Evolutionary conservation across 1,140 invertebrate species (phyloP).

Genomic region (Bombus balteatus): DNA sequence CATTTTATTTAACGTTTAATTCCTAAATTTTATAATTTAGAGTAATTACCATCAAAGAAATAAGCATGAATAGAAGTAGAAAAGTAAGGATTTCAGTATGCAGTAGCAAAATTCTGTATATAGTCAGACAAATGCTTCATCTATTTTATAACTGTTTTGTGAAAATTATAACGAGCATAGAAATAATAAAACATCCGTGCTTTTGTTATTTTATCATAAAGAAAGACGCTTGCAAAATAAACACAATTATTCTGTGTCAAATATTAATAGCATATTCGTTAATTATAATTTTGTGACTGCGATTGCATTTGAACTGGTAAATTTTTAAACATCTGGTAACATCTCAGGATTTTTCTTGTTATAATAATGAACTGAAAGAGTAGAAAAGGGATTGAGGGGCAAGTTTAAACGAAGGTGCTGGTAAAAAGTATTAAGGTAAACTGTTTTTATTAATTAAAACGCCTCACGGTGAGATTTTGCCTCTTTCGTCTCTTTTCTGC

Average conservation of each 20-base stretch:
- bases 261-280: background rate
- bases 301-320: too few relatives aligned
- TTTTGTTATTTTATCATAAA: background rate
- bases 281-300: background rate
- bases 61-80: background rate
- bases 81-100: background rate
- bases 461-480: background rate
- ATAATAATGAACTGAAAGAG: background rate
- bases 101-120: background rate
- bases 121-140: background rate
- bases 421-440: background rate
- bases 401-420: background rate
- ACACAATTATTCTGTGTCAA: background rate
- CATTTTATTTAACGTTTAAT: background rate
- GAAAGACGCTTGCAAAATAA: background rate
- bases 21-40: background rate
- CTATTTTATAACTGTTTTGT: background rate
- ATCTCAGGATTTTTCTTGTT: too few relatives aligned
- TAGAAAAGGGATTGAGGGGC: background rate
- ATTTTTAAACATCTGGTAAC: background rate
- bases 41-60: background rate
- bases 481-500: too few relatives aligned
- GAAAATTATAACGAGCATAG: background rate
- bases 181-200: background rate
- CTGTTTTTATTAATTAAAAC: background rate